Evolutionary conservation across 2,113 vertebrate species (phyloP), one percentile per base, ranked within the genome.

Genomic region (Lichenostomus cassidix): DNA sequence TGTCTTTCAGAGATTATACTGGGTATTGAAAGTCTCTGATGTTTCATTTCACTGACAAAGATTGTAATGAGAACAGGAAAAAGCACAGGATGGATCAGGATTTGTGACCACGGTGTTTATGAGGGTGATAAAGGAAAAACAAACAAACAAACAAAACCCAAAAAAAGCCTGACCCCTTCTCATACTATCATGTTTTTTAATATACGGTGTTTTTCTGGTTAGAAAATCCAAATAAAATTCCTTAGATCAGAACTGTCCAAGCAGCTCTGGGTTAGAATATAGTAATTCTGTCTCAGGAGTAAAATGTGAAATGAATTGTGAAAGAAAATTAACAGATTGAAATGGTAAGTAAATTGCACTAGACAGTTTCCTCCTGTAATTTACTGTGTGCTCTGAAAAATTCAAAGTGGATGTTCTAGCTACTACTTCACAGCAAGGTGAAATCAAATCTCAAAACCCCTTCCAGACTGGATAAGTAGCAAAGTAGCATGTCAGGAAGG

Each of bases 21-120:
- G 69, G 33, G 25, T 94, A 89, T 95, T 92, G 90, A 93, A 94
- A 93, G 87, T 90, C 69, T 94, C 86, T 76, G 58, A 92, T 69
- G 60, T 73, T 87, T 94, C 85, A 95, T 92, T 97, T 95, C 64
- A 90, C 56, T 81, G 76, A 80, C 59, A 83, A 83, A 91, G 63
- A 77, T 28, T 70, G 33, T 63, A 92, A 77, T 41, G 79, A 82
- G 56, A 73, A 82, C 28, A 92, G 58, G 49, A 88, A 89, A 83
- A 58, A 74, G 27, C n/a, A 90, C 25, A 70, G 33, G 15, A 83
- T 73, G 19, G 23, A 85, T 80, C 59, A 76, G 12, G 13, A 7
- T 69, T 87, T 55, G 37, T 90, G 53, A 55, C 17, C 12, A 81
- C 23, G 62, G 21, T 86, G 77, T 74, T 95, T 91, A 52, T 63